Percentiles rank a stretch among this genome's conserved stretches.
phyloP scores from a whole-genome alignment of 92 coral and sea anemone species.

The Palythoa caribaeorum region DNA sequence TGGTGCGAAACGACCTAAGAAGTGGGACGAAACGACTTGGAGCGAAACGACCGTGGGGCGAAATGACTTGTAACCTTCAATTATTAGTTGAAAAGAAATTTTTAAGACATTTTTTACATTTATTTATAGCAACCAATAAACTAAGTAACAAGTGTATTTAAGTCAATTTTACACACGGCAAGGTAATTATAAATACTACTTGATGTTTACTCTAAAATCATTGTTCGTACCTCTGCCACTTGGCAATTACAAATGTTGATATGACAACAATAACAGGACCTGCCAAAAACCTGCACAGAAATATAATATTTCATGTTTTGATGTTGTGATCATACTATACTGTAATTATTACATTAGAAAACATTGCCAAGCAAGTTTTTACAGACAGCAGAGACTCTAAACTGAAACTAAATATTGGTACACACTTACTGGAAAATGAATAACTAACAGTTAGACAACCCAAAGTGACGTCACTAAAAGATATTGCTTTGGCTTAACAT shows the following conservation, averaged over 20 bases:
- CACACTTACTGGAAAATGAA: too few relatives aligned
- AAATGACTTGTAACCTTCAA: too few relatives aligned
- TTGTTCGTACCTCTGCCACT: conserved; percentile 85
- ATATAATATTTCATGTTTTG: not conserved
- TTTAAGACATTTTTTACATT: too few relatives aligned
- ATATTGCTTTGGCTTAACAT: too few relatives aligned
- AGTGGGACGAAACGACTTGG: too few relatives aligned
- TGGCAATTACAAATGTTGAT: conserved; percentile 86
- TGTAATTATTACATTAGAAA: not conserved
- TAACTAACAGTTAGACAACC: too few relatives aligned
- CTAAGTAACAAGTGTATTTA: too few relatives aligned
- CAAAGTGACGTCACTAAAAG: not conserved
- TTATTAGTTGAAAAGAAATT: not conserved
- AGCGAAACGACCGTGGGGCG: too few relatives aligned
- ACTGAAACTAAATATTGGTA: not conserved
- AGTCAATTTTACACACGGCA: too few relatives aligned
- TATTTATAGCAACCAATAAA: too few relatives aligned
- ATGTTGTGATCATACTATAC: not conserved
- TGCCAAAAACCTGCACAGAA: conserved; percentile 86
- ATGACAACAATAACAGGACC: conserved; percentile 94
- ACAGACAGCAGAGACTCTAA: not conserved
- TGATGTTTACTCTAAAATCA: not conserved
- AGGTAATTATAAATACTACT: not conserved
- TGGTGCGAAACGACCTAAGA: too few relatives aligned
- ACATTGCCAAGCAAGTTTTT: not conserved